Conservation (phyloP, 2,888 invertebrate species). For the Mylabris sibirica region DNA sequence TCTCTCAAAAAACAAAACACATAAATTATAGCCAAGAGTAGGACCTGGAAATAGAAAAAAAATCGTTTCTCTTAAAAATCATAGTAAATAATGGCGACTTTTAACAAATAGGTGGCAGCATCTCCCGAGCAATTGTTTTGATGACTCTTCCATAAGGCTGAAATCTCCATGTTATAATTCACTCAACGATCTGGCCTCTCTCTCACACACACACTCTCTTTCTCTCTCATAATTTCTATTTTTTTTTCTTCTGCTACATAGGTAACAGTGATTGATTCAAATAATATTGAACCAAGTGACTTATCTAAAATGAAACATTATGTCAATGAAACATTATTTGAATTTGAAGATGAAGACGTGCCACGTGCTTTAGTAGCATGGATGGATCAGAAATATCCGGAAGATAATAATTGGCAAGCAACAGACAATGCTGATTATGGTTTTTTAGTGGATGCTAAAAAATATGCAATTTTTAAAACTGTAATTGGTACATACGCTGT, state of each 20-base stretch:
- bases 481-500: not conserved
- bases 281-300: not conserved
- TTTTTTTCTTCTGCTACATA: not conserved
- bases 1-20: too few species aligned
- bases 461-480: constrained; percentile 4
- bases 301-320: not conserved
- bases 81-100: too few species aligned
- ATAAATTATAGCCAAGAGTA: too few species aligned
- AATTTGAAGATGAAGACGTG: not conserved
- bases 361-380: not conserved
- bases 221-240: too few species aligned
- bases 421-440: not conserved
- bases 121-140: too few species aligned
- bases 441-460: not conserved
- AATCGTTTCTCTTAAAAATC: too few species aligned
- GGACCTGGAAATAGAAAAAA: too few species aligned
- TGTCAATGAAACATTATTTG: not conserved
- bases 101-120: too few species aligned
- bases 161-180: too few species aligned
- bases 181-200: not conserved
- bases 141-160: too few species aligned
- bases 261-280: not conserved
- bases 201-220: too few species aligned
- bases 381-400: constrained; percentile 10
- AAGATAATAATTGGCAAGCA: not conserved